Evolutionary conservation across 2,113 vertebrate genomes (phyloP).

Genomic region (Naja naja): DNA sequence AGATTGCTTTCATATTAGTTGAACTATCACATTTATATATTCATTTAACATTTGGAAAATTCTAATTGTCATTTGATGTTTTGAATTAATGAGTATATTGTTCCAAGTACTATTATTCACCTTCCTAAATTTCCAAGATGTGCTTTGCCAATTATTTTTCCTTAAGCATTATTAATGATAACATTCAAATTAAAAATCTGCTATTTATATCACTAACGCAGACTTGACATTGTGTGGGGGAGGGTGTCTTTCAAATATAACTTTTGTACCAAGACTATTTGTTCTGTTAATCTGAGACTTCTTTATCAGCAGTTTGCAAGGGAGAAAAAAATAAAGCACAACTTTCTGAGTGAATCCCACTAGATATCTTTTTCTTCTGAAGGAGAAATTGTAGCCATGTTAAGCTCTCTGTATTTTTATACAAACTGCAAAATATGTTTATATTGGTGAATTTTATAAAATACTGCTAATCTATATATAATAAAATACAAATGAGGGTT

Average conservation of each 20-base stretch:
- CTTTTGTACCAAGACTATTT: constrained; percentile 29
- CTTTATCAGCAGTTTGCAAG: constrained; percentile 30
- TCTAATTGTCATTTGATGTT: not conserved
- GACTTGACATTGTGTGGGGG: constrained; percentile 25
- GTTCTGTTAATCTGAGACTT: constrained; percentile 25
- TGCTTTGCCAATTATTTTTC: not conserved
- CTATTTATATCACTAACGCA: constrained; percentile 32
- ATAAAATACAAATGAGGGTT: not conserved
- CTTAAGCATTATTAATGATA: constrained; percentile 30
- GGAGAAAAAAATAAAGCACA: constrained; percentile 36
- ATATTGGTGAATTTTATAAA: constrained; percentile 21
- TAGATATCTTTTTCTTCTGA: not conserved
- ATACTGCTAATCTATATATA: not conserved
- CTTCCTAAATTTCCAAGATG: constrained; percentile 7
- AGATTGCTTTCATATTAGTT: not conserved
- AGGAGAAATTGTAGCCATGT: constrained; percentile 12
- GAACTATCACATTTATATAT: not conserved
- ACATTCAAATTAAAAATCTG: constrained; percentile 38
- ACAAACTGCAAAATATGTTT: not conserved
- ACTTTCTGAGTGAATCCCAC: constrained; percentile 4
- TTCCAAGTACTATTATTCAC: constrained; percentile 8
- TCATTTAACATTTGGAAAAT: not conserved
- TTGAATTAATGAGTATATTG: constrained; percentile 12
- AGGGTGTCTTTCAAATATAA: constrained; percentile 16
- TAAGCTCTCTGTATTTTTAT: constrained; percentile 26